Conservation (phyloP, 2,888 invertebrate species). For the Protodeltote pygarga region DNA sequence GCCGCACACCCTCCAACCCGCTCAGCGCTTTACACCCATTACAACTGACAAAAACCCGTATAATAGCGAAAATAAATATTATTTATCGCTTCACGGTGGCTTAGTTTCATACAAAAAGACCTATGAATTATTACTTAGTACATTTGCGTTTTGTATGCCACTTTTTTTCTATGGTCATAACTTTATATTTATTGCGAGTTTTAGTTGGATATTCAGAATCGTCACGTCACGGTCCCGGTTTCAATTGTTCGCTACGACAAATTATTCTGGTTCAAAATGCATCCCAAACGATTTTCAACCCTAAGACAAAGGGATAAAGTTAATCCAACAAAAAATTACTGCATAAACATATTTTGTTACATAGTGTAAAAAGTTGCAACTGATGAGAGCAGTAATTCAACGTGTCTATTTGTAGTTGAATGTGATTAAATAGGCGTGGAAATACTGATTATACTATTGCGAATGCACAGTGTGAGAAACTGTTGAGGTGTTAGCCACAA, state of each 20-base stretch:
- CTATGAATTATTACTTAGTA: constrained; percentile 84
- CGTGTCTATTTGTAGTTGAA: constrained; percentile 33
- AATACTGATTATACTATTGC: constrained; percentile 49
- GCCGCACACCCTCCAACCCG: constrained; percentile 56
- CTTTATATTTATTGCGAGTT: constrained; percentile 84
- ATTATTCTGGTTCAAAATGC: constrained; percentile 40
- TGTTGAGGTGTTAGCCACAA: constrained; percentile 12
- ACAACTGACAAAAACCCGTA: constrained; percentile 85
- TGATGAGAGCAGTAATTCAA: constrained; percentile 30
- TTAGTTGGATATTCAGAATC: constrained; percentile 81
- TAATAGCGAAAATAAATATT: constrained; percentile 87
- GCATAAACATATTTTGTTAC: constrained; percentile 13
- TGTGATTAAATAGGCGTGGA: constrained; percentile 59
- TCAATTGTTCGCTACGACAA: constrained; percentile 67
- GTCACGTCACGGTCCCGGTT: constrained; percentile 77
- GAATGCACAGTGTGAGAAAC: constrained; percentile 34
- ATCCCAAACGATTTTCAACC: constrained; percentile 37
- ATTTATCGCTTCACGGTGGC: constrained; percentile 87
- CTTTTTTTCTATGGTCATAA: constrained; percentile 82
- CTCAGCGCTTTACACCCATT: constrained; percentile 79
- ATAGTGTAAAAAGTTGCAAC: constrained; percentile 21
- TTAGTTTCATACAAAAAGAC: constrained; percentile 85
- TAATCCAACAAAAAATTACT: not conserved
- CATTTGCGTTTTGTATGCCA: constrained; percentile 80
- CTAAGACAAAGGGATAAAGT: constrained; percentile 28